Percentiles rank a stretch among this genome's conserved stretches.
phyloP scores from a whole-genome alignment of 2,113 vertebrate species.

The Bettongia penicillata region DNA sequence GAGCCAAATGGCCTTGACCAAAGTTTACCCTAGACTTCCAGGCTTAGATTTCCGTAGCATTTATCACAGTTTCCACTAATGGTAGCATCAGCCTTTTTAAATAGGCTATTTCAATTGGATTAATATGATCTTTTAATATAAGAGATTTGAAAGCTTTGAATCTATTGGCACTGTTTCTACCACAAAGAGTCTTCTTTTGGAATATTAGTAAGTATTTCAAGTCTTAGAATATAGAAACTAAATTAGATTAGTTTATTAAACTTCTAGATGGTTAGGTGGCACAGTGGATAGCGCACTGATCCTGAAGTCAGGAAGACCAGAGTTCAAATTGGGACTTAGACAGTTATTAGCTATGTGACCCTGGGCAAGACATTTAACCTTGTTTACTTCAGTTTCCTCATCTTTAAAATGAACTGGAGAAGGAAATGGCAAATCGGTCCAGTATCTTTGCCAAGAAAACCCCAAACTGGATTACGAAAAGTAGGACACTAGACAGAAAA shows the following conservation, averaged over 20 bases:
- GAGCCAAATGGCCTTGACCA: slow-evolving; percentile 32
- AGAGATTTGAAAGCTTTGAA: slow-evolving; percentile 27
- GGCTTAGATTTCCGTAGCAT: neutral
- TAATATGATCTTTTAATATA: slow-evolving; percentile 39
- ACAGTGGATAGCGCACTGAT: neutral
- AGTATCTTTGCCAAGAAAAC: neutral
- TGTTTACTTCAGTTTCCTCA: neutral
- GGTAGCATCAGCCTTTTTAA: slow-evolving; percentile 32
- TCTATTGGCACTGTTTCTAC: neutral
- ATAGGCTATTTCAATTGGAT: slow-evolving; percentile 41
- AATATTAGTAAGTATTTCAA: slow-evolving; percentile 18
- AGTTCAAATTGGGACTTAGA: neutral
- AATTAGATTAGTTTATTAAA: neutral
- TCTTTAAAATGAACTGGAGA: neutral
- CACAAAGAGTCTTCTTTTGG: slow-evolving; percentile 9
- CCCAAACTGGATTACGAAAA: neutral
- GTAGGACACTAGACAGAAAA: neutral
- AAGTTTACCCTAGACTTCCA: slow-evolving; percentile 51
- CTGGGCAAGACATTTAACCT: neutral
- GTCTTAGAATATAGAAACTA: neutral
- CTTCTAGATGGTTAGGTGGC: neutral
- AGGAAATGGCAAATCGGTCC: neutral
- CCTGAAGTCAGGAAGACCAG: neutral
- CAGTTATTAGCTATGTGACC: neutral
- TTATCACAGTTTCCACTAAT: slow-evolving; percentile 55